These are phyloP conservation scores for Vimba vimba DNA, from an alignment of 2,113 vertebrate genomes.

Conservation along the genomic window DNA sequence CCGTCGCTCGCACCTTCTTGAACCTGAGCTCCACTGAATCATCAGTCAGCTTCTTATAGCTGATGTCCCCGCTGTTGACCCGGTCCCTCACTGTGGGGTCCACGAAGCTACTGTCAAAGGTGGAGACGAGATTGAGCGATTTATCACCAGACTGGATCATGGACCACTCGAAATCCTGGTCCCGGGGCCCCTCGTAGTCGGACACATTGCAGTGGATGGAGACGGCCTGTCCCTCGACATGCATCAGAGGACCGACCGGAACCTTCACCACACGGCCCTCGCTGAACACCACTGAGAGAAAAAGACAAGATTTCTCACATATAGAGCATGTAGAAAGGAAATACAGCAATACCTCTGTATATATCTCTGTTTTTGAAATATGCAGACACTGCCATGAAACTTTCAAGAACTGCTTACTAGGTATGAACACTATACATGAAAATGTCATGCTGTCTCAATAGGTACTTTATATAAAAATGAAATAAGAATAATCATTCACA, in stretches of 20 bases:
- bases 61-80: slow-evolving; percentile 73
- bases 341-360: no score
- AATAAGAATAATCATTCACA: no score
- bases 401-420: no score
- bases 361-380: no score
- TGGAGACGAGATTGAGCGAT: slow-evolving; percentile 76
- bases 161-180: slow-evolving; percentile 91
- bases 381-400: no score
- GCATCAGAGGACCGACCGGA: slow-evolving; percentile 81
- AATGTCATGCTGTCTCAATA: no score
- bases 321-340: no score
- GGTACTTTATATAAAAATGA: no score
- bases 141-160: slow-evolving; percentile 54
- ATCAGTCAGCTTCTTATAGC: slow-evolving; percentile 72
- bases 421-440: no score
- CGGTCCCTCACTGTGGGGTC: slow-evolving; percentile 73
- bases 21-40: slow-evolving; percentile 78
- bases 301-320: slow-evolving; percentile 24
- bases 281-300: slow-evolving; percentile 70
- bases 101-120: slow-evolving; percentile 77
- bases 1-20: slow-evolving; percentile 72
- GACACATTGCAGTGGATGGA: slow-evolving; percentile 86
- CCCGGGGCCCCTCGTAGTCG: slow-evolving; percentile 86
- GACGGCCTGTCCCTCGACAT: slow-evolving; percentile 84
- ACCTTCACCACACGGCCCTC: slow-evolving; percentile 86